Percentiles rank a stretch among this genome's conserved stretches.
These are phyloP conservation scores for Leptocoma aspasia DNA, from an alignment of 2,113 vertebrate genomes.

Conservation along the genomic window DNA sequence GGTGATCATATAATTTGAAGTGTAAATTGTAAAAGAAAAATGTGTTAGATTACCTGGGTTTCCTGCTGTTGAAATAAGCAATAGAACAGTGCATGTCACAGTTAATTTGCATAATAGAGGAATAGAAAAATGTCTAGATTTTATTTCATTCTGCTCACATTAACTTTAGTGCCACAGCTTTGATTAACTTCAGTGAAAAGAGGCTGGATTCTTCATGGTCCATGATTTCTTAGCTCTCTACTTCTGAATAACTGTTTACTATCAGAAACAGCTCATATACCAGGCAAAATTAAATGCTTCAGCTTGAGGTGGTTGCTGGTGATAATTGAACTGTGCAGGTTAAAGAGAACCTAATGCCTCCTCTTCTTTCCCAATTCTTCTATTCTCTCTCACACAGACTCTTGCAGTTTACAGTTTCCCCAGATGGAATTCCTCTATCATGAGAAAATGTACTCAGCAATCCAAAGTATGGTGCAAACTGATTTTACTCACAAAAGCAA, in stretches of 20 bases:
- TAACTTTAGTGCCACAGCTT: background rate
- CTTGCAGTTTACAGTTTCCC: background rate
- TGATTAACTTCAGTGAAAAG: constrained; percentile 17
- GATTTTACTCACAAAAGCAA: background rate
- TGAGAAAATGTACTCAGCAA: background rate
- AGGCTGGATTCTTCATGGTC: background rate
- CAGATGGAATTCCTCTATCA: background rate
- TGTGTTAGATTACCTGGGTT: background rate
- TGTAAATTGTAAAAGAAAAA: constrained; percentile 31
- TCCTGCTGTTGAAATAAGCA: constrained; percentile 37
- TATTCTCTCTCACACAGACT: background rate
- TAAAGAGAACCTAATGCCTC: background rate
- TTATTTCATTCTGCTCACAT: constrained; percentile 5
- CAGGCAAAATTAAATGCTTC: background rate
- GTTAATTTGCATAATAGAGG: constrained; percentile 15
- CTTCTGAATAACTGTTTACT: background rate
- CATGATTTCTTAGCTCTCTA: background rate
- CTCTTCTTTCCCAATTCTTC: background rate
- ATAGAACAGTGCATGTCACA: background rate
- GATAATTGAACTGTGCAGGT: background rate
- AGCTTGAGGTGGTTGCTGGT: background rate
- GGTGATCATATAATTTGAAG: background rate
- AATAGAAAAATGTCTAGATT: background rate
- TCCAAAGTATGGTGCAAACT: background rate
- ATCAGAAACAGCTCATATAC: background rate